phyloP scores from a whole-genome alignment of 2,797 vertebrate species.

The Parauchenoglanis ngamensis region DNA sequence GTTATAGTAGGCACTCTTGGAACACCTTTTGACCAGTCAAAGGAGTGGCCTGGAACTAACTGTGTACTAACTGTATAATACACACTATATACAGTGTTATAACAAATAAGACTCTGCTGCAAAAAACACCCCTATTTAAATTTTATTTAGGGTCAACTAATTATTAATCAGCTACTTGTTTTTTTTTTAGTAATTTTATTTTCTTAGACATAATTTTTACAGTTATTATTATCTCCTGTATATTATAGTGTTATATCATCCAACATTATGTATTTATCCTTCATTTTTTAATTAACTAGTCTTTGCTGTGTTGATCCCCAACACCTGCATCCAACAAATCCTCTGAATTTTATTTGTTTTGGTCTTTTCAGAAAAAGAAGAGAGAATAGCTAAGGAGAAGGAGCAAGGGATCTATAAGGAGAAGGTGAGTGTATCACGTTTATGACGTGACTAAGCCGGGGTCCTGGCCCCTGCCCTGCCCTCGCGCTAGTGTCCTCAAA shows the following conservation, averaged over 20 bases:
- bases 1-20: not conserved
- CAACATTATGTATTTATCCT: not conserved
- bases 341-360: constrained; percentile 10
- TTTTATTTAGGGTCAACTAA: no score
- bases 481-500: constrained; percentile 22
- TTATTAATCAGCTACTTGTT: not conserved
- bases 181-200: not conserved
- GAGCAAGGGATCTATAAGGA: constrained; percentile 95
- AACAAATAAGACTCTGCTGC: not conserved
- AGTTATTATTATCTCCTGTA: not conserved
- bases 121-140: not conserved
- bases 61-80: not conserved
- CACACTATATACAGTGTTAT: not conserved
- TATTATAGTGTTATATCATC: not conserved
- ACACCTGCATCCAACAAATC: not conserved
- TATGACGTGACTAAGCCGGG: not conserved
- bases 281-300: not conserved
- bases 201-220: not conserved
- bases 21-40: not conserved
- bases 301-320: not conserved
- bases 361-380: constrained; percentile 88
- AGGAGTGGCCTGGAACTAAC: not conserved
- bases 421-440: constrained; percentile 76
- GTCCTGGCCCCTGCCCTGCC: constrained; percentile 12
- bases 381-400: constrained; percentile 90